These are phyloP conservation scores for Schizaphis graminum DNA, from an alignment of 2,888 invertebrate species.

Conservation along the genomic window DNA sequence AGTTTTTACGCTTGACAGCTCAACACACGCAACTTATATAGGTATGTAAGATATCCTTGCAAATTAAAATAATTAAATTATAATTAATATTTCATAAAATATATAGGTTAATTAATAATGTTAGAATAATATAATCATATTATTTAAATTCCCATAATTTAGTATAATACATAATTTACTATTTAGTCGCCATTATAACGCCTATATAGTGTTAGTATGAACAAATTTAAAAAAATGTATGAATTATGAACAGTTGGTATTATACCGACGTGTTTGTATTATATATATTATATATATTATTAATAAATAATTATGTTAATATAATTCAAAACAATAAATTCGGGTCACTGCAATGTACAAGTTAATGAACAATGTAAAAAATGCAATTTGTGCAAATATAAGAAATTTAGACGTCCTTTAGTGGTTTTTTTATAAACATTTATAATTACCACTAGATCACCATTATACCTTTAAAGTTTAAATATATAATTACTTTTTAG, in stretches of 20 bases:
- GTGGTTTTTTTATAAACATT: not conserved
- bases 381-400: slow-evolving; percentile 12
- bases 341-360: not conserved
- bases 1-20: slow-evolving; percentile 45
- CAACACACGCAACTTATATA: not conserved
- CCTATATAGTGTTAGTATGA: not conserved
- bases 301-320: not conserved
- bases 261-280: not conserved
- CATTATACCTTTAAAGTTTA: not conserved
- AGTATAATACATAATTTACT: not conserved
- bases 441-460: too few relatives aligned
- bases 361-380: not conserved
- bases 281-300: too few relatives aligned
- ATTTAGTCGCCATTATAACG: not conserved
- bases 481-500: slow-evolving; percentile 4
- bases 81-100: slow-evolving; percentile 32
- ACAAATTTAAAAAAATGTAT: not conserved
- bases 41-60: not conserved
- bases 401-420: not conserved
- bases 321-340: not conserved
- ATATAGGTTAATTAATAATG: slow-evolving; percentile 26
- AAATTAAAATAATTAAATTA: slow-evolving; percentile 12
- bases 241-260: not conserved
- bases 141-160: not conserved
- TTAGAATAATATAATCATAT: not conserved